Evolutionary conservation across 2,797 vertebrate genomes (phyloP).

Genomic region (Anomalospiza imberbis): DNA sequence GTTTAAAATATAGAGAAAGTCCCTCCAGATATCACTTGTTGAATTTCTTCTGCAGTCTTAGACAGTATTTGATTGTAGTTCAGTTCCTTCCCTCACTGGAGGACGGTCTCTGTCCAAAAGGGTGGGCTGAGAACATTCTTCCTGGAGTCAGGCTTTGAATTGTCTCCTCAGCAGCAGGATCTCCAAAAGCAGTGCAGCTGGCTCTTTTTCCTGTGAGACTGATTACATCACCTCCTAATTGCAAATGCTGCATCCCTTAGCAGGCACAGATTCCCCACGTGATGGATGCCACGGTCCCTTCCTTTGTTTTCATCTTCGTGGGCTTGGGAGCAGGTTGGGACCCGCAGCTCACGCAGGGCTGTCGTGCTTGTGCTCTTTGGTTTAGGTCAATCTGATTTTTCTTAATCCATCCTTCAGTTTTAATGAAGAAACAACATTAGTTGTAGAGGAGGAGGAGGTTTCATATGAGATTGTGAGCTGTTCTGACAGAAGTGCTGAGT

Average conservation of each 20-base stretch:
- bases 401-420: background rate
- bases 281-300: background rate
- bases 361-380: background rate
- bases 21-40: background rate
- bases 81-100: background rate
- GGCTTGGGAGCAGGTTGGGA: background rate
- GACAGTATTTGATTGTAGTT: background rate
- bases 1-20: background rate
- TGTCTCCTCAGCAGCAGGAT: slow-evolving; percentile 34
- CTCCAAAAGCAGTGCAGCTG: slow-evolving; percentile 44
- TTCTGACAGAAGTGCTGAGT: background rate
- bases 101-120: background rate
- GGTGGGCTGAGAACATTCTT: background rate
- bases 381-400: background rate
- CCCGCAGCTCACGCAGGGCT: background rate
- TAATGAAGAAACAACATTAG: background rate
- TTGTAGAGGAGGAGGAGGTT: background rate
- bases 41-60: background rate
- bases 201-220: slow-evolving; percentile 50
- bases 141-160: slow-evolving; percentile 12
- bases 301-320: slow-evolving; percentile 11
- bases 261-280: slow-evolving; percentile 1
- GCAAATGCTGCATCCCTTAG: slow-evolving; percentile 54
- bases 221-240: slow-evolving; percentile 57
- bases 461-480: background rate